Base-by-base conservation (phyloP, 2,797 vertebrate species). In the Erethizon dorsatum region DNA sequence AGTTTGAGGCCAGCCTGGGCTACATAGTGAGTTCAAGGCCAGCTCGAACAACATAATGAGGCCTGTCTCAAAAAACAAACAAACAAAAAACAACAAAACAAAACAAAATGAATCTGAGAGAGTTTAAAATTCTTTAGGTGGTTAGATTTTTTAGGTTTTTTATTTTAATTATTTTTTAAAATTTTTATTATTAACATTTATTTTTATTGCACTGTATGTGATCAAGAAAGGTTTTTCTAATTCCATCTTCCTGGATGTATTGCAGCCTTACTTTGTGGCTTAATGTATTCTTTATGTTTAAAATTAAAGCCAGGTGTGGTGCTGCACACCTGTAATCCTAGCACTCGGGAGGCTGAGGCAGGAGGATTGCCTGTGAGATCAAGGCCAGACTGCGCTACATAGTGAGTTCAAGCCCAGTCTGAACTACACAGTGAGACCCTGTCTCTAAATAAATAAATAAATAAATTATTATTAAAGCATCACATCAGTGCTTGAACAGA, bases 231-330 rank as follows among this genome's bases (percentile, higher is more conserved):
- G n/a, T n/a, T 45, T 79, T 88, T 97, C 5, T 71, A 90, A 92
- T 71, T 90, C 33, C 1, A 37, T 37, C 77, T 86, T 86, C 28
- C 56, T 83, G 4, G 50, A 47, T 65, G 4, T 45, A 47, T 31
- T 78, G 80, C 80, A 31, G n/a, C 20, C 75, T 90, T 91, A 59
- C 37, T 67, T 96, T 89, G n/a, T 52, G 67, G 45, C 54, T 5
- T 65, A 65, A 63, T 33, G 12, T 57, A 90, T 63, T 91, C 67
- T 85, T 89, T 97, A n/a, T n/a, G n/a, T n/a, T 95, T 86, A 77
- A 89, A 90, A 83, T 73, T 56, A 87, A 95, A 92, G 56, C 82
- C 2, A 2, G 13, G 31, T 33, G 6, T 67, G 31, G 31, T n/a
- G 63, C 63, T 67, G 31, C 63, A n/a, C n/a, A 14, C 31, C 31